Evolutionary conservation across 2,797 vertebrate species (phyloP), one percentile per base, ranked within the genome.

Genomic region (Acanthurus lineatus): DNA sequence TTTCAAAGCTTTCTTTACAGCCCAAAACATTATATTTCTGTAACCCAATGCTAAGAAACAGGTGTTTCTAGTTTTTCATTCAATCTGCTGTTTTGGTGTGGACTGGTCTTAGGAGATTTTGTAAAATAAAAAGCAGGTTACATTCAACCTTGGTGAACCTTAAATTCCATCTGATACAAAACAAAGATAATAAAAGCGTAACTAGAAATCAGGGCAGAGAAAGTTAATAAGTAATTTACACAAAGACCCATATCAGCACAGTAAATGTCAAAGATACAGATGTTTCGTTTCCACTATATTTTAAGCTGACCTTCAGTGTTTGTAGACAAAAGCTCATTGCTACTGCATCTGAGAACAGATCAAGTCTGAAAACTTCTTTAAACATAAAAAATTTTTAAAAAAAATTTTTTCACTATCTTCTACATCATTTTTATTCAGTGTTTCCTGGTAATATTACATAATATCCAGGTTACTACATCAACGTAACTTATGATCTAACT

Each of bases 1-100:
- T 78, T 73, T 22, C 68, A 82, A 14, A 49, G 42, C 45, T 49
- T 53, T 78, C 54, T 77, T n/a, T 17, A n/a, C 8, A 35, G 35
- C 16, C 16, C 58, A 32, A 3, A 17, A 14, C 6, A n/a, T 15
- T 67, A 15, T 8, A 62, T 44, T 8, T n/a, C 54, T 22, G 25
- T 15, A 52, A 17, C 15, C 47, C 17, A 32, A 32, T 32, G 28
- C 28, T 4, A 32, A 32, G 28, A 32, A 32, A 32, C 28, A 32
- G 28, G 28, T 32, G 28, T 32, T 32, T 32, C 28, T 32, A 4
- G 28, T 25, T 32, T 32, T 2, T 32, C 28, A 32, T 3, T 32
- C 28, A 32, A 32, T 32, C 12, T 54, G 35, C 20, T 10, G 6
- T 28, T 32, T 10, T 54, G 35, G 19, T 10, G 6, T 28, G 49